These are phyloP conservation scores for Corydoras maculifer DNA, from an alignment of 2,113 vertebrate species.

Conservation along the genomic window DNA sequence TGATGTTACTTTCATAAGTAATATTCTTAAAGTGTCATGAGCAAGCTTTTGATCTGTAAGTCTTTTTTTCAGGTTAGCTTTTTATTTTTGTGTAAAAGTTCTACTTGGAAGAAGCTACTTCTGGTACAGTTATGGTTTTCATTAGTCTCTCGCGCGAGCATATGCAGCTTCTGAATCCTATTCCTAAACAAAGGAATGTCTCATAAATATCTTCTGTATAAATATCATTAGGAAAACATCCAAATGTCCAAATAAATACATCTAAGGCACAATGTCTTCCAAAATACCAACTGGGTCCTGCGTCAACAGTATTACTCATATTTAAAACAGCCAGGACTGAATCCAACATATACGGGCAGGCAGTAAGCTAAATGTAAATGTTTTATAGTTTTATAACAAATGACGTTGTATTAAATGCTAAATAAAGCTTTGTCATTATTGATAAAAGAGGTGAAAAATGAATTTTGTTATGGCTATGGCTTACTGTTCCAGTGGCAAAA, in stretches of 20 bases:
- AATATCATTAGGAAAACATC: slow-evolving; percentile 50
- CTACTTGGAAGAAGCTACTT: neutral
- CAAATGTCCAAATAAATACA: slow-evolving; percentile 63
- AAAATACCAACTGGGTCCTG: slow-evolving; percentile 26
- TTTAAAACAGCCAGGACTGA: slow-evolving; percentile 59
- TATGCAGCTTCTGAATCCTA: slow-evolving; percentile 34
- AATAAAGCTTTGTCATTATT: neutral
- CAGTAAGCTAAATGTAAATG: slow-evolving; percentile 61
- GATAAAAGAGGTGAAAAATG: neutral
- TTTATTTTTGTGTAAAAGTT: slow-evolving; percentile 13
- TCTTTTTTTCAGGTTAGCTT: neutral
- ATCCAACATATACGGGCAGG: slow-evolving; percentile 54
- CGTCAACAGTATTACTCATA: slow-evolving; percentile 43
- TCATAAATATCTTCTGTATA: slow-evolving; percentile 59
- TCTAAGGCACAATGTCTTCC: slow-evolving; percentile 41
- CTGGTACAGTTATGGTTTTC: neutral
- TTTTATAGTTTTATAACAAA: slow-evolving; percentile 26
- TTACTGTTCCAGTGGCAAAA: no score
- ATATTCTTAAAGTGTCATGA: no score
- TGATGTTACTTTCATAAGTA: no score
- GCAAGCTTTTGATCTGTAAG: no score
- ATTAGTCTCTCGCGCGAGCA: neutral
- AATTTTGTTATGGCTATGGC: no score
- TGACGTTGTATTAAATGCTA: neutral
- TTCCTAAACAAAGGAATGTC: slow-evolving; percentile 63